phyloP scores from a whole-genome alignment of 2,797 vertebrate genomes.

The Dermochelys coriacea region DNA sequence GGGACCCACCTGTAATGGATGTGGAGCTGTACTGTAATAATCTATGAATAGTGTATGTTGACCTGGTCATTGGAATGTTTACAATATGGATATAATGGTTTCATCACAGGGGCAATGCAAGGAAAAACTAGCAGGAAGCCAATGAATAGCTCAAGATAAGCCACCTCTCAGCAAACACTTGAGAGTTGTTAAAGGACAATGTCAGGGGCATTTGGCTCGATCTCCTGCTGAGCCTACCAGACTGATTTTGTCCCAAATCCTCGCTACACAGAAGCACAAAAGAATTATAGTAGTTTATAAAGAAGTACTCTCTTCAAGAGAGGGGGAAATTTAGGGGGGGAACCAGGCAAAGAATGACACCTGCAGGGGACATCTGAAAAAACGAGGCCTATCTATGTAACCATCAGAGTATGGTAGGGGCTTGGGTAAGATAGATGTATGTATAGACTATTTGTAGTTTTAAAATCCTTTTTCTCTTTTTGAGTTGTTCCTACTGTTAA shows the following conservation, averaged over 20 bases:
- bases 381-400: background rate
- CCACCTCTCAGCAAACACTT: background rate
- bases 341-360: background rate
- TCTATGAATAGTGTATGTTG: background rate
- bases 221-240: background rate
- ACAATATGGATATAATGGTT: background rate
- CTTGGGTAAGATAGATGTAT: conserved; percentile 23
- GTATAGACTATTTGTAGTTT: background rate
- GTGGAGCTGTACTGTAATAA: background rate
- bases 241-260: background rate
- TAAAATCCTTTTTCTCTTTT: background rate
- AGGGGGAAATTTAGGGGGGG: too few species aligned
- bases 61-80: background rate
- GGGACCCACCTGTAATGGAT: fast-evolving
- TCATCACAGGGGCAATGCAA: background rate
- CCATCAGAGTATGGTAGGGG: background rate
- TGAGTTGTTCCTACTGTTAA: background rate
- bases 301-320: background rate
- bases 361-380: background rate
- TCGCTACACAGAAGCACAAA: background rate
- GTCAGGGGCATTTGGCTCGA: background rate
- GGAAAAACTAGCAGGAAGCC: background rate
- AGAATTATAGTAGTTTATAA: background rate
- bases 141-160: background rate
- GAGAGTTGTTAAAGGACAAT: background rate